A percentile compares a stretch with the other conserved stretches of the same genome.
These are phyloP conservation scores for Phallusia fumigata DNA, from an alignment of 23 tunicate genomes.

Conservation along the genomic window DNA sequence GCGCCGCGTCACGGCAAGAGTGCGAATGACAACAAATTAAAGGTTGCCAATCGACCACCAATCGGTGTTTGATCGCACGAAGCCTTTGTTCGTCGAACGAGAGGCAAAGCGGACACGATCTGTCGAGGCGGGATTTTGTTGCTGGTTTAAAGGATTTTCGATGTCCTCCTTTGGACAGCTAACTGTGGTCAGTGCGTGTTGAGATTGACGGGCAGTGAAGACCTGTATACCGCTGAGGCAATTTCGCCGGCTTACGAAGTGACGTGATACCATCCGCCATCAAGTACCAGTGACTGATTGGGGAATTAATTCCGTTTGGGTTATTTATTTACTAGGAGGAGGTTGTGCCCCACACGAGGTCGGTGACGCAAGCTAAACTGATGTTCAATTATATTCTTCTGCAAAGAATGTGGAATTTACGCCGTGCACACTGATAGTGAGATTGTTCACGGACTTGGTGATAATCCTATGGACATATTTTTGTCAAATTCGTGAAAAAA, in stretches of 20 bases:
- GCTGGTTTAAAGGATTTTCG: not conserved
- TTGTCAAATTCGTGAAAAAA: too few species aligned
- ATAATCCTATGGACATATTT: too few species aligned
- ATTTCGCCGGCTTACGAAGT: not conserved
- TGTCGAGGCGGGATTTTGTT: not conserved
- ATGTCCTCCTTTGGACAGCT: not conserved
- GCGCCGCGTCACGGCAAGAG: not conserved
- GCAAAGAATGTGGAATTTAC: too few species aligned
- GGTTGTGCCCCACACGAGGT: too few species aligned
- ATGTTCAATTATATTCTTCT: too few species aligned
- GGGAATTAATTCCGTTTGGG: not conserved
- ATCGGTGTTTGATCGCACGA: not conserved
- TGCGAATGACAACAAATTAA: constrained; percentile 12
- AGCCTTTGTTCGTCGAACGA: not conserved
- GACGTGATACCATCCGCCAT: not conserved
- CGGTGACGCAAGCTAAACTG: too few species aligned
- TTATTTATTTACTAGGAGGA: too few species aligned
- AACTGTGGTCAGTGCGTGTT: not conserved
- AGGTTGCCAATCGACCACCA: not conserved
- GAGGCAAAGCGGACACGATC: not conserved
- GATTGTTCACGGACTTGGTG: too few species aligned
- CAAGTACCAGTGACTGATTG: not conserved
- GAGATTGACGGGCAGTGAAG: not conserved
- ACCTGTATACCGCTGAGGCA: not conserved
- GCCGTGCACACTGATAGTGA: too few species aligned